Evolutionary conservation across 2,113 vertebrate species (phyloP), one percentile per base, ranked within the genome.

Genomic region (Lethenteron camtschaticum): DNA sequence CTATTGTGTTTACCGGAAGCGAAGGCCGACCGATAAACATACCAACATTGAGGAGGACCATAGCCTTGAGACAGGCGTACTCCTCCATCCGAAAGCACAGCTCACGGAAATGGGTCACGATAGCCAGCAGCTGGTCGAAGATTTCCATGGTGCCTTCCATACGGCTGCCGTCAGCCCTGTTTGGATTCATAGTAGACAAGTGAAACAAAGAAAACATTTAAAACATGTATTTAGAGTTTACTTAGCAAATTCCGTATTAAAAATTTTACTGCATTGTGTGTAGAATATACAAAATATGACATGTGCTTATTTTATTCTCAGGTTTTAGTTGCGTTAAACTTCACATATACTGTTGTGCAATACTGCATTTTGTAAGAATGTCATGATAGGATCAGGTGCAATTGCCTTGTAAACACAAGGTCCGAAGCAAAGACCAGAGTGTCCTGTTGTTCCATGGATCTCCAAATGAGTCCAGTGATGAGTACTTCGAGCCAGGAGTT

Each of bases 1-100:
- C 5, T 41, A 41, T 6, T 41, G 41, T 41, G 41, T 7, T 41
- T 41, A 41, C 41, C 6, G 41, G 41, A 41, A 41, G 41, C 41
- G 41, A 41, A 41, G 41, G 41, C 41, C 41, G 41, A 41, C 41
- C 41, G 41, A 41, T 41, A 41, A 9, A 88, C 90, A 86, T 79
- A 99, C 94, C 90, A 77, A 90, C 92, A 81, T 96, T 99, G 78
- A 99, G 88, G 24, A 99, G 90, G 73, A 99, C 86, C 85, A 99
- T 88, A 78, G 88, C 89, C 81, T 99, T 99, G 76, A 99, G 86
- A 72, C 94, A 99, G 59, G 96, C 84, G 69, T 95, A 99, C 74
- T 99, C 94, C 71, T 91, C 88, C 74, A 88, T 83, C 79, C 90
- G 91, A 18, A 99, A 84, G 71, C 94, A 90, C 76, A 99, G 79